These are phyloP conservation scores for Corythornis madagascariensis DNA, from an alignment of 2,113 vertebrate species.

Conservation along the genomic window DNA sequence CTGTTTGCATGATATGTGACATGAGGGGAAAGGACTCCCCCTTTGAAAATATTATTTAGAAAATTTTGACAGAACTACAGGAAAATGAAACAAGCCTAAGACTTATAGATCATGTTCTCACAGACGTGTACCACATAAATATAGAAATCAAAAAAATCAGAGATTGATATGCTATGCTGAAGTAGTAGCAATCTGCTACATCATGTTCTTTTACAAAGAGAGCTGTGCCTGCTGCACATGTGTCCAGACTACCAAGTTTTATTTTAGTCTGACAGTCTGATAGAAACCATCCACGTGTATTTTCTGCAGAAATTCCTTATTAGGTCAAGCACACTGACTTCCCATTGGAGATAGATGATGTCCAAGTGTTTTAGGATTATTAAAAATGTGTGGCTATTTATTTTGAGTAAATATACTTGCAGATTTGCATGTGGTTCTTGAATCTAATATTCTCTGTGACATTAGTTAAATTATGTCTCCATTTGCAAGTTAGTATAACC, in stretches of 20 bases:
- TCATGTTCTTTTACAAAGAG: background rate
- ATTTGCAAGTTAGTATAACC: background rate
- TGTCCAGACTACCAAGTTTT: background rate
- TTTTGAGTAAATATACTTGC: background rate
- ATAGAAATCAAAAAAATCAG: background rate
- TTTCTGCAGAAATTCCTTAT: background rate
- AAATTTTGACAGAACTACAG: background rate
- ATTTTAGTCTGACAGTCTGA: background rate
- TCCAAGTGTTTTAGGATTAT: background rate
- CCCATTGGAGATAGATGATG: background rate
- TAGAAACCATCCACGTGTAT: background rate
- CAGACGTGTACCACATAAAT: background rate
- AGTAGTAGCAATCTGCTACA: background rate
- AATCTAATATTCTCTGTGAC: background rate
- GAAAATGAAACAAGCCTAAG: background rate
- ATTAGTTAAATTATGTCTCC: background rate
- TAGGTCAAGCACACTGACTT: background rate
- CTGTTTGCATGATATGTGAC: background rate
- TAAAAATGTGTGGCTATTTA: background rate
- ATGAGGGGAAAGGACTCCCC: background rate
- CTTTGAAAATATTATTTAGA: background rate
- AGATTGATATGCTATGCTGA: background rate
- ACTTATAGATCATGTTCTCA: background rate
- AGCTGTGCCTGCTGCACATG: background rate
- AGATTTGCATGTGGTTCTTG: background rate